Evolutionary conservation across 2,888 invertebrate species (phyloP), one percentile per base, ranked within the genome.

Genomic region (Drosophila hawaiiensis): DNA sequence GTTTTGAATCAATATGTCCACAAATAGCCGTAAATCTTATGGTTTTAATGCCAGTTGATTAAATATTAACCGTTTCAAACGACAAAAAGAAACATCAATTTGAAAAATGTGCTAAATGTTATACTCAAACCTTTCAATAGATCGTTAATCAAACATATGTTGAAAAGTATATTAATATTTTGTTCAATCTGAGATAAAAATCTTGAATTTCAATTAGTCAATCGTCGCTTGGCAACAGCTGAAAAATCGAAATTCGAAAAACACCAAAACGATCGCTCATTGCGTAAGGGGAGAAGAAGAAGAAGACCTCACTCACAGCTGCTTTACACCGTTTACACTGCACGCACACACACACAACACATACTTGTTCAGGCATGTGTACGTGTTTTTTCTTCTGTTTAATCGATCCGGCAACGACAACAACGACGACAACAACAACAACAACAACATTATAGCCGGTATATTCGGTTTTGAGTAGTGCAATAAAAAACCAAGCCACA

Each of bases 241-340:
- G 9, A 29, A 54, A 66, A 59, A 66, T 63, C 63, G 61, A 25
- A 47, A 47, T 47, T 16, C 9, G 1, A 75, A 72, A 69, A 31
- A 41, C 58, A 9, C 3, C 29, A 49, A 53, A 76, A 47, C 60
- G 55, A 68, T 78, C 65, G 54, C 14, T 50, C 62, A 81, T 89
- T 86, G 89, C 89, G 76, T 86, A 84, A 84, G 89, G 68, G 58
- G 25, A 47, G 47, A 47, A 47, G 22, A 47, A 43, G 22, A 47
- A 78, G 64, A 67, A 65, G 43, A 66, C 37, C 55, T 66, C 54
- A 39, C 55, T 63, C 60, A 35, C 60, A 59, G 83, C 76, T 83
- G 67, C 67, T 71, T 82, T 73, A 71, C 72, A 75, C 56, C 62
- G 68, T 67, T 70, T 66, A 55, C 68, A 82, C 25, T 25, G 16